These are phyloP conservation scores for Ceratina calcarata DNA, from an alignment of 1,140 invertebrate species.

Conservation along the genomic window DNA sequence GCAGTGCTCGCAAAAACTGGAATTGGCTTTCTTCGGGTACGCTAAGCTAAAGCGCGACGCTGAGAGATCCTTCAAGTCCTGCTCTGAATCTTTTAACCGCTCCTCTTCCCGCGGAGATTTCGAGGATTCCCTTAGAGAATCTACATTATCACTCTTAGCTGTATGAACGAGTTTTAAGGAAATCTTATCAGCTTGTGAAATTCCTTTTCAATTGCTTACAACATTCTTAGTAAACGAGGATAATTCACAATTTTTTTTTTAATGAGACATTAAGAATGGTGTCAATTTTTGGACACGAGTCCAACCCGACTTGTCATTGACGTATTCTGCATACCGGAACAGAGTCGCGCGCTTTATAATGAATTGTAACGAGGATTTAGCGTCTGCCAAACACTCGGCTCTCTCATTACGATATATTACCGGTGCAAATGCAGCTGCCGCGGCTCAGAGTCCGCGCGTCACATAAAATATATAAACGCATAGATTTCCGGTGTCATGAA, in stretches of 20 bases:
- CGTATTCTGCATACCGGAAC: too few relatives aligned
- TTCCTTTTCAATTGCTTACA: too few relatives aligned
- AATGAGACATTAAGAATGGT: too few relatives aligned
- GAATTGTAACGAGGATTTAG: slow-evolving; percentile 32
- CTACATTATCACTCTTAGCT: too few relatives aligned
- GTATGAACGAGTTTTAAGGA: too few relatives aligned
- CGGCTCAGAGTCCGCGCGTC: slow-evolving; percentile 22
- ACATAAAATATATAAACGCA: slow-evolving; percentile 35
- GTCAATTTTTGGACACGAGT: too few relatives aligned
- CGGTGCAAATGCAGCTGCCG: slow-evolving; percentile 22
- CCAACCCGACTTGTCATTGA: too few relatives aligned
- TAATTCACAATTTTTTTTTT: too few relatives aligned
- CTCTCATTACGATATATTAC: slow-evolving; percentile 48
- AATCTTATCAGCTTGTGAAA: too few relatives aligned
- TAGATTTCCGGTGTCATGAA: slow-evolving; percentile 43
- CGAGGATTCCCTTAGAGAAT: background rate
- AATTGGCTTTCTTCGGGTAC: background rate
- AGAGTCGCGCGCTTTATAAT: too few relatives aligned
- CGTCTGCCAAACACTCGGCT: slow-evolving; percentile 30
- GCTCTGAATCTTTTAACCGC: background rate
- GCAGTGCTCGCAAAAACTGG: background rate
- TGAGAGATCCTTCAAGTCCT: background rate
- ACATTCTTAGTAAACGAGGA: too few relatives aligned
- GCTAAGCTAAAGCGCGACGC: background rate
- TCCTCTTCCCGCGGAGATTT: background rate